phyloP scores from a whole-genome alignment of 2,888 invertebrate genomes.

The Zygothrica quintamaculata region DNA sequence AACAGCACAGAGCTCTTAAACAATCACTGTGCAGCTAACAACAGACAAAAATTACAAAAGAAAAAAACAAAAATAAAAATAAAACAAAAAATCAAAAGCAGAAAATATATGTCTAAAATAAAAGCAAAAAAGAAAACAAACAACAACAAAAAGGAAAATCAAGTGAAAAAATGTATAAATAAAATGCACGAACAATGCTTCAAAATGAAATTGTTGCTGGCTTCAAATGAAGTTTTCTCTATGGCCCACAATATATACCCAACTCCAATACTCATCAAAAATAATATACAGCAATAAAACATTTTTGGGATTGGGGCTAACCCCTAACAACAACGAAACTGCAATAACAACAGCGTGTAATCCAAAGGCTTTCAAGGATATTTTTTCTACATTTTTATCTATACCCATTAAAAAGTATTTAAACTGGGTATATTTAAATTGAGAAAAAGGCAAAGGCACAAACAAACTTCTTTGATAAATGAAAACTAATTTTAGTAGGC shows the following conservation, averaged over 20 bases:
- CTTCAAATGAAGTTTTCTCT: conserved; percentile 41
- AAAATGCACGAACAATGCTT: conserved; percentile 25
- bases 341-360: conserved; percentile 42
- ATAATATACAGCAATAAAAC: conserved; percentile 65
- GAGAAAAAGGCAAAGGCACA: too few species aligned
- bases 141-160: conserved; percentile 1
- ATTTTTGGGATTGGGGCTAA: conserved; percentile 32
- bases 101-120: too few species aligned
- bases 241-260: background rate
- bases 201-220: conserved; percentile 32
- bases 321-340: conserved; percentile 45
- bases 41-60: too few species aligned
- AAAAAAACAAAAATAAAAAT: background rate
- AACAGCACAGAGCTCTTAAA: conserved; percentile 51
- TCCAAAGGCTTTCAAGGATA: conserved; percentile 20
- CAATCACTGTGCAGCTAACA: conserved; percentile 40
- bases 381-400: conserved; percentile 35
- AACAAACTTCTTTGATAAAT: too few species aligned
- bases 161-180: conserved; percentile 19
- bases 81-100: conserved; percentile 14
- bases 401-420: too few species aligned
- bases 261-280: conserved; percentile 56
- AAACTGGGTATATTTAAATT: too few species aligned
- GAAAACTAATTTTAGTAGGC: too few species aligned
- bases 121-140: conserved; percentile 22